Conservation (phyloP, 2,113 vertebrate genomes). For the Opisthocomus hoazin region DNA sequence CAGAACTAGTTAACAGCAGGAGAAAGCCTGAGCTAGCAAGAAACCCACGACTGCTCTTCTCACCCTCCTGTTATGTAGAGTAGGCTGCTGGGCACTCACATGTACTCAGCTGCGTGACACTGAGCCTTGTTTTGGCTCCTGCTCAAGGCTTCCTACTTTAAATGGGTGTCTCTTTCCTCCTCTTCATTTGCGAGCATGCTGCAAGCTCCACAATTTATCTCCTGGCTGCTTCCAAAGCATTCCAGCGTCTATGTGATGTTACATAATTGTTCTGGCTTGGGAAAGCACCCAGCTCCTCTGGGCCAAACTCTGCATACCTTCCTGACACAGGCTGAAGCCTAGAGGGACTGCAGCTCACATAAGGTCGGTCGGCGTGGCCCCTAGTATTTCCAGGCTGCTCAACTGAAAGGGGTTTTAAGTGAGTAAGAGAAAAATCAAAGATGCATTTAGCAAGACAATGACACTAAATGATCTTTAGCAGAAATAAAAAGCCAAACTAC, state of each 20-base stretch:
- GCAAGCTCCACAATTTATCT: not conserved
- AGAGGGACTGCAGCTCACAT: not conserved
- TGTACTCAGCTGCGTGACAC: not conserved
- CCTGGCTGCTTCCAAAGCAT: not conserved
- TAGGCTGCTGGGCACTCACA: not conserved
- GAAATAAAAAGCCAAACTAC: not conserved
- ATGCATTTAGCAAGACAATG: not conserved
- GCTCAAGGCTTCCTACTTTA: not conserved
- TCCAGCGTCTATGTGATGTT: not conserved
- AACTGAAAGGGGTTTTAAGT: not conserved
- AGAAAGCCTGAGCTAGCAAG: not conserved
- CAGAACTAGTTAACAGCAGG: not conserved
- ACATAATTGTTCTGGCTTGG: conserved; percentile 27
- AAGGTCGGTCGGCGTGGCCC: not conserved
- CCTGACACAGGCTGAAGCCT: not conserved
- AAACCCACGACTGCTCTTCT: not conserved
- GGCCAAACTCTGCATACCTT: not conserved
- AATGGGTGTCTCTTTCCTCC: not conserved
- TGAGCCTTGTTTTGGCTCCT: not conserved
- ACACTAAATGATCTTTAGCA: not conserved
- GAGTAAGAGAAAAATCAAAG: not conserved
- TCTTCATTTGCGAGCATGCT: not conserved
- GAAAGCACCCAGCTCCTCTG: not conserved
- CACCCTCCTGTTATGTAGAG: not conserved
- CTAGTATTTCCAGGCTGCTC: not conserved